These are phyloP conservation scores for Leptopilina clavipes DNA, from an alignment of 1,140 invertebrate species.

Conservation along the genomic window DNA sequence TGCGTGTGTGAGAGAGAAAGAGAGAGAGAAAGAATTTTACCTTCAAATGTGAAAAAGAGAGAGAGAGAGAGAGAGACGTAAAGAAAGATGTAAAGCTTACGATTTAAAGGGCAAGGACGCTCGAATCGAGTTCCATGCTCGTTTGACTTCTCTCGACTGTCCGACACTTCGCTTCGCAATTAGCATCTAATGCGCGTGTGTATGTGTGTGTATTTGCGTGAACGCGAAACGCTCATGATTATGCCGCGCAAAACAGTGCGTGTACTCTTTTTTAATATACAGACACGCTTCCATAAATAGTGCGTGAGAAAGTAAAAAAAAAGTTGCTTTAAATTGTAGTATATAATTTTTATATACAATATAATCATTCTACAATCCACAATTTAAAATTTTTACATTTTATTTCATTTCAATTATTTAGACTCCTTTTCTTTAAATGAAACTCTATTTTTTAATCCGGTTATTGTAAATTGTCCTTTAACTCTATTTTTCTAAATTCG, in stretches of 20 bases:
- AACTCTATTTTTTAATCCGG: too few relatives aligned
- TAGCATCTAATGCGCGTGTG: constrained; percentile 8
- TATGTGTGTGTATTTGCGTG: background rate
- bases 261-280: background rate
- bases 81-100: constrained; percentile 23
- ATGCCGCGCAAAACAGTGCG: background rate
- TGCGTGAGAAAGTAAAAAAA: constrained; percentile 3
- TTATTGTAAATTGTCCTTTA: too few relatives aligned
- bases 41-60: constrained; percentile 27
- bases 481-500: too few relatives aligned
- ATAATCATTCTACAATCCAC: too few relatives aligned
- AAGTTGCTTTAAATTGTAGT: too few relatives aligned
- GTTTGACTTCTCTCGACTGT: constrained; percentile 25
- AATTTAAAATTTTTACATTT: too few relatives aligned
- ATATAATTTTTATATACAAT: too few relatives aligned
- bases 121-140: background rate
- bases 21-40: background rate
- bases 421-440: too few relatives aligned
- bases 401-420: too few relatives aligned
- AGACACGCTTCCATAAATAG: constrained; percentile 1
- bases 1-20: background rate
- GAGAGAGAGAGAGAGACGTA: constrained; percentile 1
- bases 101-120: constrained; percentile 31
- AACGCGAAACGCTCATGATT: constrained; percentile 9
- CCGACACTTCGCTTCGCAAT: constrained; percentile 7